phyloP scores from a whole-genome alignment of 2,113 vertebrate species.

The Anolis carolinensis region DNA sequence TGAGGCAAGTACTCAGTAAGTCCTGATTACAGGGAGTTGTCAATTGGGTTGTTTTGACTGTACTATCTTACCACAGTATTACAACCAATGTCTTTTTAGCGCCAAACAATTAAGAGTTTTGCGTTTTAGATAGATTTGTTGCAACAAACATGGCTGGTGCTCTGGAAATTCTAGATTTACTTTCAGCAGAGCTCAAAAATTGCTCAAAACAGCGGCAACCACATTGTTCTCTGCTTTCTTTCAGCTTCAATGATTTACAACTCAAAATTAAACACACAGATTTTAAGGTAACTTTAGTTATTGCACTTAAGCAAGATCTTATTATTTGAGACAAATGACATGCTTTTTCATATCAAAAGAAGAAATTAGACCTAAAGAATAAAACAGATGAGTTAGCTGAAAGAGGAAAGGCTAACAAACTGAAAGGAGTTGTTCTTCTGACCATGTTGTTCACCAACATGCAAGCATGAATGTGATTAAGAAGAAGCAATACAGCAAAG shows the following conservation, averaged over 20 bases:
- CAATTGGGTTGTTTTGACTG: neutral
- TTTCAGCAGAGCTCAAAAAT: neutral
- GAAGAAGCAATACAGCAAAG: neutral
- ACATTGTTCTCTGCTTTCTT: neutral
- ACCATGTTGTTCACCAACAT: no score
- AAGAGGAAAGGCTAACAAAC: no score
- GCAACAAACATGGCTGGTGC: neutral
- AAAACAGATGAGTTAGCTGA: neutral
- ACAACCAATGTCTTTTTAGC: neutral
- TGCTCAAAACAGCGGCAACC: neutral
- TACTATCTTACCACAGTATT: neutral
- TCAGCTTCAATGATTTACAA: neutral
- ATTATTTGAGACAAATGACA: neutral
- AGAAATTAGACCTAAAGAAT: neutral
- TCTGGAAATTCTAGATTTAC: neutral
- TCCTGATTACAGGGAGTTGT: no score
- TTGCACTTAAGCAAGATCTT: neutral
- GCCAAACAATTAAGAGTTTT: neutral
- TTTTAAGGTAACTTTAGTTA: neutral
- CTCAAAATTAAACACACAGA: neutral
- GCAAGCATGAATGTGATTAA: no score
- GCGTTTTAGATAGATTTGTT: neutral
- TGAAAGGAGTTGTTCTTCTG: neutral
- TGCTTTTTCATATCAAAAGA: neutral
- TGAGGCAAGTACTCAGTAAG: no score